Evolutionary conservation across 1,140 invertebrate species (phyloP).

Genomic region (Aleiodes sp.): DNA sequence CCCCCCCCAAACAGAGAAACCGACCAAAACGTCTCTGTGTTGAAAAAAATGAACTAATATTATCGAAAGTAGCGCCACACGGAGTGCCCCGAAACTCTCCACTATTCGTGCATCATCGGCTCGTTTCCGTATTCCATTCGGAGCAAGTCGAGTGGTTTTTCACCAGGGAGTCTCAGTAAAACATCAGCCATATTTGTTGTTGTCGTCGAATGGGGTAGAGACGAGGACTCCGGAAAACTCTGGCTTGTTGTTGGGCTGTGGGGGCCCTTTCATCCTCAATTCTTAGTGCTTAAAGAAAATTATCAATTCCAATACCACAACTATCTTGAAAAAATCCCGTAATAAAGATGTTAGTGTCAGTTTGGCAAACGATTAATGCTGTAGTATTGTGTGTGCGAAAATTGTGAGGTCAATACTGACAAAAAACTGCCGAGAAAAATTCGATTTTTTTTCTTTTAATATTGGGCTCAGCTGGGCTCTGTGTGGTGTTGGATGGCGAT

Average conservation of each 20-base stretch:
- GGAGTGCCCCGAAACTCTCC: not conserved
- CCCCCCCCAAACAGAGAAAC: too few relatives aligned
- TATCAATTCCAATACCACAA: not conserved
- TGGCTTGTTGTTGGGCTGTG: conserved; percentile 9
- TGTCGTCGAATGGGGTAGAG: conserved; percentile 15
- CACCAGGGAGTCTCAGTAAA: conserved; percentile 12
- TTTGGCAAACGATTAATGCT: too few relatives aligned
- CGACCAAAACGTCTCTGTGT: too few relatives aligned
- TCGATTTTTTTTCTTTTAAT: too few relatives aligned
- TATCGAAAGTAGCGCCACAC: too few relatives aligned
- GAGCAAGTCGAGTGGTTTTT: not conserved
- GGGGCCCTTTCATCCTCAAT: conserved; percentile 3
- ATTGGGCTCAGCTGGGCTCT: too few relatives aligned
- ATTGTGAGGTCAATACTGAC: too few relatives aligned
- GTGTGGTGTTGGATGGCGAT: too few relatives aligned
- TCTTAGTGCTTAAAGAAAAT: not conserved
- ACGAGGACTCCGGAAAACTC: not conserved
- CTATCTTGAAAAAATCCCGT: too few relatives aligned
- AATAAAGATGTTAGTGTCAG: not conserved
- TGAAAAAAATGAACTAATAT: too few relatives aligned
- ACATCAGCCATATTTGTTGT: conserved; percentile 17
- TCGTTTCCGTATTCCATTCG: not conserved
- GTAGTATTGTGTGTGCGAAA: too few relatives aligned
- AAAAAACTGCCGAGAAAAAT: too few relatives aligned
- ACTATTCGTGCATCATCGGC: not conserved